Evolutionary conservation across 2,797 vertebrate genomes (phyloP), one percentile per base, ranked within the genome.

Genomic region (Rhinella marina): DNA sequence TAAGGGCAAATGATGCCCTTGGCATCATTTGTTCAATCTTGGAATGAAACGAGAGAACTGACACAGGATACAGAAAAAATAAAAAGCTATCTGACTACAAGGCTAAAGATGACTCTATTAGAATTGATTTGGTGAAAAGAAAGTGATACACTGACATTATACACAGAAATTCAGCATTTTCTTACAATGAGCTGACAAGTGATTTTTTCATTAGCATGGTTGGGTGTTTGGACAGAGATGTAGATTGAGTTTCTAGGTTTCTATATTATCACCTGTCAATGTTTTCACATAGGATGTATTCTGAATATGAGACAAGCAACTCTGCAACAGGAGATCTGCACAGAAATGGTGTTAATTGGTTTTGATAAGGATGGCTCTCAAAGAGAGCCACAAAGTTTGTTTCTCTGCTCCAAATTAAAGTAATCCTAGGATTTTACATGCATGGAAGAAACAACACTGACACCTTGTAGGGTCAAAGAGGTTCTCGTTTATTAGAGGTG

Each of bases 221-320:
- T 87, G 52, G 57, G 56, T 75, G 70, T 82, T 87, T 87, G 79
- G 79, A 87, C 80, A 82, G 70, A 81, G 86, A 64, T 14, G 32
- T 52, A 87, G 79, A 87, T 76, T 82, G 86, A 76, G 79, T 73
- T 87, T 61, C 72, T 61, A 52, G 54, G 86, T 64, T 87, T 82
- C 68, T 87, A 82, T 57, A 87, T 87, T 66, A 87, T 87, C 80
- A 82, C 86, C 79, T 87, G 86, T 87, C 86, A 87, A 81, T 87
- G 79, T 64, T 87, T 86, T 87, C 86, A 82, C 79, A 82, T 17
- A 27, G 32, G 23, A 56, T 48, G 48, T 82, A 64, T 82, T 82
- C 70, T 32, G 86, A 82, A 76, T 82, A 86, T 86, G 85, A 87
- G 66, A 76, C 70, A 82, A 64, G 86, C n/a, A 87, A 82, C 76